These are phyloP conservation scores for Agrenia bidenticulata DNA, from an alignment of 2,888 invertebrate genomes.

Conservation along the genomic window DNA sequence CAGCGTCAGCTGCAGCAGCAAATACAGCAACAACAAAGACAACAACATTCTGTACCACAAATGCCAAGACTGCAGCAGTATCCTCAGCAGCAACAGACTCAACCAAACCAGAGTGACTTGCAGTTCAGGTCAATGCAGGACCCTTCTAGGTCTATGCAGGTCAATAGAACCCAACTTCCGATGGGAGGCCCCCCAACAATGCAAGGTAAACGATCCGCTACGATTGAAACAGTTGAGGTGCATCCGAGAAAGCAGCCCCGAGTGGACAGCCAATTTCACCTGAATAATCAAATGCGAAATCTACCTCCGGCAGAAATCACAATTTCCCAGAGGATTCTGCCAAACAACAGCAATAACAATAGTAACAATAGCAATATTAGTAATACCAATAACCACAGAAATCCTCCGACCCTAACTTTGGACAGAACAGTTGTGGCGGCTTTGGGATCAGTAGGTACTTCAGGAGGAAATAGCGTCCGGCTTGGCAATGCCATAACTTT, in stretches of 20 bases:
- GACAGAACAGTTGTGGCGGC: conserved; percentile 32
- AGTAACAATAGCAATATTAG: background rate
- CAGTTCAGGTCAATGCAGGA: background rate
- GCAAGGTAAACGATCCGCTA: background rate
- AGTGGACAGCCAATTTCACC: conserved; percentile 11
- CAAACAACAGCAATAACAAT: background rate
- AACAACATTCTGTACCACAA: conserved; percentile 20
- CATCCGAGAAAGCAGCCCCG: conserved; percentile 20
- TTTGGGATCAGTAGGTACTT: conserved; percentile 29
- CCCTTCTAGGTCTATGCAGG: background rate
- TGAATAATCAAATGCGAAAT: background rate
- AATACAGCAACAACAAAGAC: conserved; percentile 9
- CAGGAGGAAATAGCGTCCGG: conserved; percentile 26
- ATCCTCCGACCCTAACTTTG: conserved; percentile 5
- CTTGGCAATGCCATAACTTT: conserved; percentile 43
- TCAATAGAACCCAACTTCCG: background rate
- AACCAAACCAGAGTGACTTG: conserved; percentile 21
- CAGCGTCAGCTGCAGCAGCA: conserved; percentile 24
- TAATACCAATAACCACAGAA: background rate
- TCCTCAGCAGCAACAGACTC: conserved; percentile 25
- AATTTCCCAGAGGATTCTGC: conserved; percentile 5
- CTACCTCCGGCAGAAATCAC: conserved; percentile 15
- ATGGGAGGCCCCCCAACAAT: background rate
- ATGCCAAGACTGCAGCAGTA: conserved; percentile 21
- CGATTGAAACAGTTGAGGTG: conserved; percentile 17